Evolutionary conservation across 2,113 vertebrate genomes (phyloP), one percentile per base, ranked within the genome.

Genomic region (Perognathus longimembris): DNA sequence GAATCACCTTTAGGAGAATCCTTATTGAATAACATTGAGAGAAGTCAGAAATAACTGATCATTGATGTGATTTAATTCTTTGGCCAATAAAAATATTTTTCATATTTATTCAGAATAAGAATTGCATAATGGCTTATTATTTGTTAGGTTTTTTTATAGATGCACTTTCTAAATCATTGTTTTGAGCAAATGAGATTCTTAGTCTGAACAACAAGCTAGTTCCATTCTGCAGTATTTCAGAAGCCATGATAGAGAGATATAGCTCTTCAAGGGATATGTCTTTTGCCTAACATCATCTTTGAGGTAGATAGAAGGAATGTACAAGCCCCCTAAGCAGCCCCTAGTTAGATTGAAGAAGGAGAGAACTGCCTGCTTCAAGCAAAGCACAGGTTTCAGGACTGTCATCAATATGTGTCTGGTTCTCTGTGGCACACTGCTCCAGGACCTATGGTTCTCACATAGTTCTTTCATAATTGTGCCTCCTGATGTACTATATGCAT

Each of bases 1-100:
- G 96, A 97, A 92, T 96, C 71, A 96, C 92, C 96, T 97, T 91
- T 94, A 81, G 36, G 93, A 96, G 84, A 95, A 94, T 97, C 93
- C 92, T 96, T 14, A 0, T 66, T 4, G 77, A 97, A 18, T 61
- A 89, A 95, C 42, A 95, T 80, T 87, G 73, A 73, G 79, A 94
- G 69, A 93, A 79, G 70, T 97, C 92, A 95, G 92, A 96, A 64
- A 93, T 20, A 95, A n/a, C 18, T 92, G 77, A 77, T 86, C 75
- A 80, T 8, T 69, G 79, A 38, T 40, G 30, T 80, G 17, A 81
- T 28, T 90, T 91, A 42, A 73, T 87, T 70, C 3, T 75, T 28
- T 50, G 73, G 50, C 11, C 30, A 91, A 89, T 42, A 61, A 34
- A 64, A 32, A 59, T 75, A 82, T 28, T 88, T 30, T 88, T 66